phyloP scores from a whole-genome alignment of 2,113 vertebrate genomes.

The Rhynchopsitta pachyrhyncha region DNA sequence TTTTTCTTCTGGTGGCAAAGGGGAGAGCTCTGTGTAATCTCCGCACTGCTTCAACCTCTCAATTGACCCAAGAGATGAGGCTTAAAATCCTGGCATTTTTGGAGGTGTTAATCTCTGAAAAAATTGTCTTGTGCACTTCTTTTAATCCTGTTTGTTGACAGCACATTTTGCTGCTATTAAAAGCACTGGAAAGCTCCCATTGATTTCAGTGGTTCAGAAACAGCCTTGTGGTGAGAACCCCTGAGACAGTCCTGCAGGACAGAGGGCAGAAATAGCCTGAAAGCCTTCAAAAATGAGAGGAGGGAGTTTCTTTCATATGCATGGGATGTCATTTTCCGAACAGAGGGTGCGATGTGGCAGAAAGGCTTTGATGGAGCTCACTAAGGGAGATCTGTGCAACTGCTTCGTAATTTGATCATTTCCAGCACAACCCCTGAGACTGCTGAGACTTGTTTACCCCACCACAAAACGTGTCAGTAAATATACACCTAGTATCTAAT shows the following conservation, averaged over 20 bases:
- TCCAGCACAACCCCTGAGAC: neutral
- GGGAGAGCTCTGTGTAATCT: neutral
- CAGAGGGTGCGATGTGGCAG: neutral
- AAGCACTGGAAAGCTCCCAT: neutral
- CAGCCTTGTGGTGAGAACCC: neutral
- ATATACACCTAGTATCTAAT: neutral
- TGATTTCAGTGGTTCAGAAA: neutral
- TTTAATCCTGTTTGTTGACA: neutral
- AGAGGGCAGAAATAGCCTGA: neutral
- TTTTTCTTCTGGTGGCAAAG: neutral
- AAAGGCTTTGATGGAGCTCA: neutral
- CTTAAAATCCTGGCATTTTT: conserved; percentile 20
- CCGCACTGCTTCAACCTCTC: rapidly evolving
- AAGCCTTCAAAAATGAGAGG: neutral
- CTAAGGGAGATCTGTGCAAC: neutral
- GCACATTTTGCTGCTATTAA: conserved; percentile 1
- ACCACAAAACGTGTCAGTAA: neutral
- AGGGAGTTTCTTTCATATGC: neutral
- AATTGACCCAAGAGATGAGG: neutral
- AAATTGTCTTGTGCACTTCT: neutral
- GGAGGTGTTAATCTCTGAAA: conserved; percentile 20
- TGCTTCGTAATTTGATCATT: neutral
- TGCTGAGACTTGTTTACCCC: neutral
- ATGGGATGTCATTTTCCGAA: neutral
- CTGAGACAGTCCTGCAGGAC: neutral